A percentile compares a stretch with the other conserved stretches of the same genome.
Evolutionary conservation across 1,140 invertebrate genomes (phyloP).

Genomic region (Zeugodacus cucurbitae): DNA sequence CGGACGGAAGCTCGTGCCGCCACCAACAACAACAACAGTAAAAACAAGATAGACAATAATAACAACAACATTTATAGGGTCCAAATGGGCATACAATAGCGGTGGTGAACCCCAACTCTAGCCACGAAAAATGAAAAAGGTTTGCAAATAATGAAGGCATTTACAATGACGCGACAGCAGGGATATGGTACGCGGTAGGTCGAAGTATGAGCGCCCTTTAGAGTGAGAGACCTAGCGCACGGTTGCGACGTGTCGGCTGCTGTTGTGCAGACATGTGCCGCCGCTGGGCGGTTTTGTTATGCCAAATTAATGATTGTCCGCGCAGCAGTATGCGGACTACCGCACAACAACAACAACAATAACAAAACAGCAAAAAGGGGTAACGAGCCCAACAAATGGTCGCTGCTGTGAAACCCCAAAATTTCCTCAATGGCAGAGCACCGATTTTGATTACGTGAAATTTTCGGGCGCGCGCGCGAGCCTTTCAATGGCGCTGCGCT

Average conservation of each 20-base stretch:
- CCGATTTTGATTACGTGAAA: conserved; percentile 19
- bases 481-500: not conserved
- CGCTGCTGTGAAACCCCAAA: conserved; percentile 17
- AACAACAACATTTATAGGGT: not conserved
- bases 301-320: conserved; percentile 32
- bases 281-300: conserved; percentile 15
- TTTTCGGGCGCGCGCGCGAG: not conserved
- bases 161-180: not conserved
- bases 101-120: not conserved
- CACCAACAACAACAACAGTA: not conserved
- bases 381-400: not conserved
- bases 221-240: not conserved
- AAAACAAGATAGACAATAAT: not conserved
- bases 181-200: no score
- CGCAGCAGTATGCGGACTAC: not conserved
- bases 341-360: no score
- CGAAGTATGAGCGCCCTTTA: no score
- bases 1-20: no score
- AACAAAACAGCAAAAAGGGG: no score
- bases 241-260: not conserved
- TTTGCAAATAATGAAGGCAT: conserved; percentile 7
- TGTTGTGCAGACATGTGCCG: not conserved
- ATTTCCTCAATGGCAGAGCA: not conserved
- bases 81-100: not conserved
- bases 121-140: not conserved